A percentile compares a stretch with the other conserved stretches of the same genome.
Conservation (phyloP, 2,113 vertebrate species). For the Dermatemys mawii region DNA sequence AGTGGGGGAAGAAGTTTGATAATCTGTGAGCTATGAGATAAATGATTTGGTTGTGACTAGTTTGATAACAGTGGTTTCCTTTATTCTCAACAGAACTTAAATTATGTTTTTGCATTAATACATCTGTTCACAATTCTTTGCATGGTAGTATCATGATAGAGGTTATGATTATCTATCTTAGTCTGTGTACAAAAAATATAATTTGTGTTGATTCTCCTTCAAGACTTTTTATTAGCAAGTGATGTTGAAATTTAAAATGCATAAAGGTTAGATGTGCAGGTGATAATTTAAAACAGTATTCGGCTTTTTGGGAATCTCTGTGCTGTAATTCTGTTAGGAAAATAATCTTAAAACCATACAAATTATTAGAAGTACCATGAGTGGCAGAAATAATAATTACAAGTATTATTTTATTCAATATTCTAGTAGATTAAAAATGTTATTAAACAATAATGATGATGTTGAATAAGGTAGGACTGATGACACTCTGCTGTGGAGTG, state of each 20-base stretch:
- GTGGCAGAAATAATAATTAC: neutral
- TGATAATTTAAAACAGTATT: conserved; percentile 15
- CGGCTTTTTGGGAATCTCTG: conserved; percentile 1
- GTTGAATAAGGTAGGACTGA: neutral
- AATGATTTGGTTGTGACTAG: conserved; percentile 41
- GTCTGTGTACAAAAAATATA: conserved; percentile 17
- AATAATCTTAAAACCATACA: conserved; percentile 10
- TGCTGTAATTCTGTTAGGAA: conserved; percentile 12
- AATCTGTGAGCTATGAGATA: conserved; percentile 14
- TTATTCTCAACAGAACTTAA: neutral
- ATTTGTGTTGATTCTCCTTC: conserved; percentile 2
- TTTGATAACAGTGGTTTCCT: conserved; percentile 10
- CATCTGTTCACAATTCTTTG: conserved; percentile 48
- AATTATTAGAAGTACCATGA: neutral
- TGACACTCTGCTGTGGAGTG: neutral
- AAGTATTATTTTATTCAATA: neutral
- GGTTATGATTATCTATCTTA: conserved; percentile 35
- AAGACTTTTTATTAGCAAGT: neutral
- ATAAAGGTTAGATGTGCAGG: neutral
- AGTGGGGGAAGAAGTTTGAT: neutral
- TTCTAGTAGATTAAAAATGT: neutral
- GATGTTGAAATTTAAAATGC: neutral
- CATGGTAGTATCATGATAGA: conserved; percentile 18
- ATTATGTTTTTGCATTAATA: conserved; percentile 21
- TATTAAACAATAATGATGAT: neutral